Percentiles rank a stretch among this genome's conserved stretches.
These are phyloP conservation scores for Melopsittacus undulatus DNA, from an alignment of 2,797 vertebrate genomes.

Conservation along the genomic window DNA sequence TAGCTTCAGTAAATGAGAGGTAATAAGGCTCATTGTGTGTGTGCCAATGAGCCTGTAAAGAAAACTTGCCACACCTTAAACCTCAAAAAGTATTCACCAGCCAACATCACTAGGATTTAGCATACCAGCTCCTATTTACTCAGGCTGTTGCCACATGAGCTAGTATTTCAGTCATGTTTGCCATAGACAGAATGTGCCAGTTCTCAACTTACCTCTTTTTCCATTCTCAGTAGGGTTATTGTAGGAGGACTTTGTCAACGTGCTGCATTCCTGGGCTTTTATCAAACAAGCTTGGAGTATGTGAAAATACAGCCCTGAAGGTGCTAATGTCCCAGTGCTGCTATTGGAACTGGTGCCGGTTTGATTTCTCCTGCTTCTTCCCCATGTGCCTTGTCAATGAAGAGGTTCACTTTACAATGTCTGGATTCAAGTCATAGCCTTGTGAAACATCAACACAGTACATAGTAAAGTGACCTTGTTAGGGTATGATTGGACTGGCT, in stretches of 20 bases:
- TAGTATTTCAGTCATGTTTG: constrained; percentile 30
- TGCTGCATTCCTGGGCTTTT: not conserved
- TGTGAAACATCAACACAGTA: not conserved
- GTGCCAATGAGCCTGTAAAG: constrained; percentile 53
- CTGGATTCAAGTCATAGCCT: not conserved
- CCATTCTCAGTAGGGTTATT: not conserved
- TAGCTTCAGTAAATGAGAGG: constrained; percentile 48
- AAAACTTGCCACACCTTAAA: constrained; percentile 60
- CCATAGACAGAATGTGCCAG: not conserved
- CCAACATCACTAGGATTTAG: constrained; percentile 49
- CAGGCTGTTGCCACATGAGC: constrained; percentile 40
- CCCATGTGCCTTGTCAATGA: not conserved
- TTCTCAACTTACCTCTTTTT: not conserved
- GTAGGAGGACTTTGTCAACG: not conserved
- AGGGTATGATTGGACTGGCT: not conserved
- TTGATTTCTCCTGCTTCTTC: not conserved
- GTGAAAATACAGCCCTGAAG: not conserved
- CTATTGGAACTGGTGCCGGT: not conserved
- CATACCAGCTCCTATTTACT: constrained; percentile 32
- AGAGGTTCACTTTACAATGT: not conserved
- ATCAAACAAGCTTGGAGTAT: not conserved
- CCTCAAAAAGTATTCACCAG: constrained; percentile 51
- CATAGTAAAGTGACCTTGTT: not conserved
- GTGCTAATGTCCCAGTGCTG: not conserved
- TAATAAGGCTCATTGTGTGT: constrained; percentile 7